Evolutionary conservation across 2,113 vertebrate species (phyloP), one percentile per base, ranked within the genome.

Genomic region (Nestor notabilis): DNA sequence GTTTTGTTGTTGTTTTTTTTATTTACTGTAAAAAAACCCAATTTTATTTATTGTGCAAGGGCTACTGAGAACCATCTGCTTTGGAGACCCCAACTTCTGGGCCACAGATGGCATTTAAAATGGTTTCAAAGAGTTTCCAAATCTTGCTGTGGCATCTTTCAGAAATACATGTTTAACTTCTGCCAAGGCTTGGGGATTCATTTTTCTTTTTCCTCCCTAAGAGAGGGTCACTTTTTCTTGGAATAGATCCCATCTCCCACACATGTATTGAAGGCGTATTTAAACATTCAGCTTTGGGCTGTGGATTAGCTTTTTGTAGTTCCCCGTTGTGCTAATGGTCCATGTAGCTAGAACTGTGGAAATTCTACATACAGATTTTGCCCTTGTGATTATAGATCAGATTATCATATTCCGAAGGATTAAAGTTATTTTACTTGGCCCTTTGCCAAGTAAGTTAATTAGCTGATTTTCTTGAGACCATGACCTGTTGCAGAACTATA

Each of bases 321-420:
- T 89, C 74, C 89, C 69, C 0, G 5, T 93, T 89, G 91, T 84
- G 93, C 69, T 81, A 92, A 95, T 70, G 47, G n/a, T 75, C 52
- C 43, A 1, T 72, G 70, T 71, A 75, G 24, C 56, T 75, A 17
- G 65, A 76, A 47, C 49, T 71, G 56, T 87, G 82, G 74, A 95
- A 91, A 79, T 3, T 74, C 63, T 79, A 52, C 68, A 44, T 72
- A 61, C 9, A 11, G 47, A 84, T 96, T 93, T 96, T 95, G 56
- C 83, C 74, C 37, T 89, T 87, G 56, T 72, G 82, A 58, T 87
- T 91, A 60, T 68, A 89, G 84, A 82, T 96, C 29, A 52, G 91
- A 95, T 97, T 89, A 94, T 93, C 87, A 64, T 63, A 8, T 84
- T 95, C 94, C 77, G 93, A 78, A 94, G 74, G 77, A 84, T 82